Percentiles rank a stretch among this genome's conserved stretches.
These are phyloP conservation scores for Acanthosepion pharaonis DNA, from an alignment of 2,888 invertebrate species.

Conservation along the genomic window DNA sequence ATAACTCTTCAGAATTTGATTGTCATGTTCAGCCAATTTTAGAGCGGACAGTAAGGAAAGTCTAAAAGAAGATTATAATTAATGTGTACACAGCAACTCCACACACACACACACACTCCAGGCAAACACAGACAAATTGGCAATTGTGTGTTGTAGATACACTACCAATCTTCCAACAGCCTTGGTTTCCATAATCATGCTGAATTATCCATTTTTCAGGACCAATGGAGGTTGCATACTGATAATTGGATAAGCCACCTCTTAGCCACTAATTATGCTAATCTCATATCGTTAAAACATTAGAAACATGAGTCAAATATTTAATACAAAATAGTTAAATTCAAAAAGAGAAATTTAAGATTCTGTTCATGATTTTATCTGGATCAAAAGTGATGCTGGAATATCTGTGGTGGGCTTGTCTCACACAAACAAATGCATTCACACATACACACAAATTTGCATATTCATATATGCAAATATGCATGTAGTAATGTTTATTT, in stretches of 20 bases:
- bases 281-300: no score
- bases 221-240: no score
- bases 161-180: no score
- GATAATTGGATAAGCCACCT: no score
- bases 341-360: no score
- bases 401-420: neutral
- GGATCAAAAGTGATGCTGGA: neutral
- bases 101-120: no score
- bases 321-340: no score
- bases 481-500: neutral
- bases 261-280: no score
- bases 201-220: no score
- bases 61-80: neutral
- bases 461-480: neutral
- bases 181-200: no score
- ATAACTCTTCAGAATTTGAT: slow-evolving; percentile 64
- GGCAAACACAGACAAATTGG: neutral
- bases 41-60: slow-evolving; percentile 35
- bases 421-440: neutral
- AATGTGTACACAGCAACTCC: neutral
- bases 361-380: no score
- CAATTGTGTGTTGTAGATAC: neutral
- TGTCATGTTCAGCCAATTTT: neutral
- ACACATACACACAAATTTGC: neutral
- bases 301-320: no score